Base-by-base conservation (phyloP, 2,888 invertebrate species). In the Macroteleia sp. region DNA sequence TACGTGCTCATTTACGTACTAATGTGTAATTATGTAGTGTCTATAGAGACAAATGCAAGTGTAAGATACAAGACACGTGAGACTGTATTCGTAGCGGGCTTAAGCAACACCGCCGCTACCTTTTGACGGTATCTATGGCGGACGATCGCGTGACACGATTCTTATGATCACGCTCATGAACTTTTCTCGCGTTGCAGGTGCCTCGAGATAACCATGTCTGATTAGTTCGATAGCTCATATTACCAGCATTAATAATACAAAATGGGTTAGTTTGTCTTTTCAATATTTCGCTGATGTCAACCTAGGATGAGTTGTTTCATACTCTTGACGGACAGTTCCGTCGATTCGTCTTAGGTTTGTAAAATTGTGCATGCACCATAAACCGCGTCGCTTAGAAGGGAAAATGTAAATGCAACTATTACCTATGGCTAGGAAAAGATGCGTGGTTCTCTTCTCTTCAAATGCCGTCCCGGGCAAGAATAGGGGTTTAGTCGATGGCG, bases 1-100 rank as follows among this genome's bases (percentile, higher is more conserved):
- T 89, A 83, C 83, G 80, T 30, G 57, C 69, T 62, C 64, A 50
- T 54, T 71, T 70, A 42, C 42, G 36, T 61, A 28, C 32, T 46
- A 32, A 28, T 46, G 48, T 36, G 59, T 69, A 70, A 66, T 67
- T 66, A 66, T 32, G 44, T 59, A 56, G 32, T 9, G 44, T 42
- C 48, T 52, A 52, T 59, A 54, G 56, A 73, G 36, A 59, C 61
- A 52, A 54, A 69, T 41, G 42, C 48, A 10, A 69, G 19, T 62
- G 39, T 14, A 28, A 17, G 14, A 10, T 54, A 46, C 70, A 30
- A 22, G 30, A 39, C 30, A 17, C 39, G 17, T 52, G 48, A 59
- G 22, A 14, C 28, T 8, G 17, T 10, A 28, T 36, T 42, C 16
- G 22, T 17, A 17, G 39, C 17, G 22, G 30, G 42, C 41, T 44